Evolutionary conservation across 1,140 invertebrate species (phyloP), one percentile per base, ranked within the genome.

Genomic region (Scaptomyza montana): DNA sequence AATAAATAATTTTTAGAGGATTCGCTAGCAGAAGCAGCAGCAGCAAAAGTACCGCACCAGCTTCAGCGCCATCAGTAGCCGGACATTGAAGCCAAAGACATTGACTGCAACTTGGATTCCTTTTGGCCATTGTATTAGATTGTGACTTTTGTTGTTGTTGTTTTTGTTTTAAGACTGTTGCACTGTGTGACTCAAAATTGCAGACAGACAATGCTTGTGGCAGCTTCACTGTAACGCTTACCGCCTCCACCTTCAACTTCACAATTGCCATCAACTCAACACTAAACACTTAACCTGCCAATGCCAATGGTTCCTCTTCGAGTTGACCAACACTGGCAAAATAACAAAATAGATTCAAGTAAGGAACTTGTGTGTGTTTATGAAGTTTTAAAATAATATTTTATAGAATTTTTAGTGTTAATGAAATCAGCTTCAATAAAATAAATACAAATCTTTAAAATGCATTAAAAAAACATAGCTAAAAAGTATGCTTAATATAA

Each of bases 1-100:
- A 89, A 89, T 89, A 89, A 89, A 89, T 89, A 89, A 89, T 89
- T 89, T 89, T 89, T 89, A 89, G 79, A 89, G 84, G 84, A 87
- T 80, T 87, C 86, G 60, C 63, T 62, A 59, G 46, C 47, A 49
- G 39, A 50, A 62, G 39, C 59, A 16, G 45, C 55, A 47, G 30
- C 36, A 62, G 74, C 77, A 80, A 85, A 85, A 85, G 80, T 85
- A 84, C 80, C 80, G 80, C 80, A 84, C 46, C 77, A 71, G 64
- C 69, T 36, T 30, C 53, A 61, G 70, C 43, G 43, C 51, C 57
- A 61, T 36, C 70, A 49, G 70, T 56, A 73, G 57, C 70, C 13
- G 51, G 5, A 66, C 46, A 56, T 61, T 56, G 21, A n/a, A 46
- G 25, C 19, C n/a, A 30, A 39, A 41, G 21, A 39, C 36, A 36